Evolutionary conservation across 2,888 invertebrate genomes (phyloP).

Genomic region (Rosalia funebris): DNA sequence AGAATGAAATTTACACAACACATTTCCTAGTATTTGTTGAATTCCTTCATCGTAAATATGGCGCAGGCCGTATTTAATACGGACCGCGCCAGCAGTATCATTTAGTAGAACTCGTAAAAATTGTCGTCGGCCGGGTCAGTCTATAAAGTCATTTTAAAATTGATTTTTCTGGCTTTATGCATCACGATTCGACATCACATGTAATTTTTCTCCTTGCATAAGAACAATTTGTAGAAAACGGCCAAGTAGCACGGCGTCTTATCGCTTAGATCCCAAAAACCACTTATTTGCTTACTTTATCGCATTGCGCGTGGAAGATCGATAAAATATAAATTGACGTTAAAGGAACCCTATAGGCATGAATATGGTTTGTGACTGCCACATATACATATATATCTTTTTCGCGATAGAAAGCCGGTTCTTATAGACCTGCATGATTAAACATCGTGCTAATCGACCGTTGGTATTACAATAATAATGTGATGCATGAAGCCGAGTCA

Average conservation of each 20-base stretch:
- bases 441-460: background rate
- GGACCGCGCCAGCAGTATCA: conserved; percentile 14
- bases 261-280: background rate
- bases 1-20: conserved; percentile 20
- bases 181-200: conserved; percentile 54
- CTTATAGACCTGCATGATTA: background rate
- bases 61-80: conserved; percentile 30
- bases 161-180: conserved; percentile 50
- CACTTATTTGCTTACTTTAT: no score
- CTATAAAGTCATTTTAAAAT: conserved; percentile 57
- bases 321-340: no score
- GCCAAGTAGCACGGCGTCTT: conserved; percentile 4
- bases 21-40: conserved; percentile 22
- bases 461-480: conserved; percentile 29
- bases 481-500: conserved; percentile 56
- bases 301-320: no score
- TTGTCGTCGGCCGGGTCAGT: conserved; percentile 63
- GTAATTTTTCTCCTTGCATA: conserved; percentile 25
- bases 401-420: background rate
- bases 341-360: no score
- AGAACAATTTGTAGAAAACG: conserved; percentile 19
- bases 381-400: background rate
- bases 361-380: background rate
- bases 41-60: conserved; percentile 21
- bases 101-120: conserved; percentile 44